A percentile compares a stretch with the other conserved stretches of the same genome.
Evolutionary conservation across 1,140 invertebrate species (phyloP).

Genomic region (Lepidurus arcticus): DNA sequence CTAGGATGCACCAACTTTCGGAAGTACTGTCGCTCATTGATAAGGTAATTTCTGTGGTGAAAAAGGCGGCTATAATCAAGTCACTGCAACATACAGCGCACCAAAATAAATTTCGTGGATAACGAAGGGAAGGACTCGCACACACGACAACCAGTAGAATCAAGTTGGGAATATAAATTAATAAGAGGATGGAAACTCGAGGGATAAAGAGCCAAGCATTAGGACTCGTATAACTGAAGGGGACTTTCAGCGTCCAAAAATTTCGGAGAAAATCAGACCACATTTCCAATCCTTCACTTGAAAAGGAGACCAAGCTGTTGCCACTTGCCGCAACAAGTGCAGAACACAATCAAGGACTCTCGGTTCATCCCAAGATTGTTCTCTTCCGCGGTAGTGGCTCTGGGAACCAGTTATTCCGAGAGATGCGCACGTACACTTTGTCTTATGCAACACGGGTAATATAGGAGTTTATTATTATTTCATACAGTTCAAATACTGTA

Average conservation of each 20-base stretch:
- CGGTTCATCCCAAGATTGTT: no score
- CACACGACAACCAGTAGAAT: background rate
- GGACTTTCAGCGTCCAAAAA: background rate
- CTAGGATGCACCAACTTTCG: background rate
- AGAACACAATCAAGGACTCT: no score
- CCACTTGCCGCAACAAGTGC: no score
- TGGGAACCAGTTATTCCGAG: no score
- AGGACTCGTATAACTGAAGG: background rate
- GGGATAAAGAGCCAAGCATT: background rate
- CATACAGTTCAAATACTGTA: no score
- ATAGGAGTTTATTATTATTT: no score
- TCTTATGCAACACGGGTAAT: no score
- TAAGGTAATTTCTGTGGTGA: background rate
- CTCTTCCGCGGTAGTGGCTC: no score
- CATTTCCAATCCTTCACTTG: background rate
- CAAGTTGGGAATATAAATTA: background rate
- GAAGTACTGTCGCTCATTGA: background rate
- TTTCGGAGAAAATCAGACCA: background rate
- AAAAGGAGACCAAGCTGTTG: no score
- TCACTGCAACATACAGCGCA: conserved; percentile 6
- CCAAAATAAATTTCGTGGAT: background rate
- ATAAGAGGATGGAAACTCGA: background rate
- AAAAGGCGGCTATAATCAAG: background rate
- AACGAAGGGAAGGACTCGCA: background rate
- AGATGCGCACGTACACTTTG: no score